Evolutionary conservation across 1,140 invertebrate species (phyloP).

Genomic region (Zaprionus ghesquierei): DNA sequence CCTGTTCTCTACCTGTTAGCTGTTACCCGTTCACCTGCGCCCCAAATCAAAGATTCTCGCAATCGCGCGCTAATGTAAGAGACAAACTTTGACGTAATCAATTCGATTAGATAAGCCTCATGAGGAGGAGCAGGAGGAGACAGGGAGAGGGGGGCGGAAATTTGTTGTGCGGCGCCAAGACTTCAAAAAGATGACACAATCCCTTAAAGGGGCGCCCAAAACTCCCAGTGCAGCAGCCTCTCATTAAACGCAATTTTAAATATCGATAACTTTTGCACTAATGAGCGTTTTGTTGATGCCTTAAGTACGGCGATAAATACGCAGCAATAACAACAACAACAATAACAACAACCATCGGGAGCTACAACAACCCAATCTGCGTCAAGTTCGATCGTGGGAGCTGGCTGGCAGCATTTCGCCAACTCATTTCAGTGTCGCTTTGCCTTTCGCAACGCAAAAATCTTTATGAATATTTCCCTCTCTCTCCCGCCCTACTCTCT

Average conservation of each 20-base stretch:
- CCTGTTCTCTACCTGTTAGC: neutral
- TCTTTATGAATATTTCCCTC: constrained; percentile 57
- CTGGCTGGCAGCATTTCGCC: constrained; percentile 51
- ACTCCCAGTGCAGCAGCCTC: constrained; percentile 40
- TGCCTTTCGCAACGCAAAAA: constrained; percentile 14
- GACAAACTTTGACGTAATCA: constrained; percentile 74
- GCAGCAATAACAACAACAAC: constrained; percentile 14
- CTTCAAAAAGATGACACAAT: neutral
- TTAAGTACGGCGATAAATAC: constrained; percentile 38
- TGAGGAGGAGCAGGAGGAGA: constrained; percentile 21
- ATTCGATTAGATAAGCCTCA: constrained; percentile 71
- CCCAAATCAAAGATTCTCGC: constrained; percentile 27
- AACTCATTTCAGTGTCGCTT: constrained; percentile 46
- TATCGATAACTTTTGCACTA: constrained; percentile 33
- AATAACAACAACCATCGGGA: constrained; percentile 10
- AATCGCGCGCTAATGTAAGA: constrained; percentile 63
- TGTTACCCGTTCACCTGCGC: neutral
- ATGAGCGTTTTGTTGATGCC: constrained; percentile 53
- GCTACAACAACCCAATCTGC: constrained; percentile 11
- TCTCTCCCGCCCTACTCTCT: neutral
- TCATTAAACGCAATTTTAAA: constrained; percentile 48
- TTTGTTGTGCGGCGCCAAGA: neutral
- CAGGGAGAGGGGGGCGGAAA: neutral
- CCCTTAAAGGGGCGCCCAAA: no score
- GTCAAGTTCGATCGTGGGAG: constrained; percentile 56